Percentiles rank a stretch among this genome's conserved stretches.
Conservation (phyloP, 2,113 vertebrate species). For the Paracanthobrama guichenoti region DNA sequence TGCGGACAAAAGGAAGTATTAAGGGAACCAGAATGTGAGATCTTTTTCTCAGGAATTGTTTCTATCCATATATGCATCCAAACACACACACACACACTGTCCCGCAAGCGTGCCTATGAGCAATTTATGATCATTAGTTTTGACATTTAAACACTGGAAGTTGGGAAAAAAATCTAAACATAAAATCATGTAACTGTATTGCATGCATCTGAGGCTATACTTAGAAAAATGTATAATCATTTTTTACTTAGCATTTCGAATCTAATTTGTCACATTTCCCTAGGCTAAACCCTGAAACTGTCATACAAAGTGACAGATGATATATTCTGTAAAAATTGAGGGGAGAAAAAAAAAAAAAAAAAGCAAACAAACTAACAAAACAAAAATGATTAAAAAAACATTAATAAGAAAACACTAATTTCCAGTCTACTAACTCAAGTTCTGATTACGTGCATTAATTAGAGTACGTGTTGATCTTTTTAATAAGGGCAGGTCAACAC, state of each 20-base stretch:
- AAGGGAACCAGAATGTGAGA: neutral
- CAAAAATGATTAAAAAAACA: neutral
- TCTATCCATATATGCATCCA: neutral
- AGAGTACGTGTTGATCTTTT: neutral
- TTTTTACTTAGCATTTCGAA: conserved; percentile 1
- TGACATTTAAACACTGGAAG: conserved; percentile 12
- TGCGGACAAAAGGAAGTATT: neutral
- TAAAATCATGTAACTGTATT: neutral
- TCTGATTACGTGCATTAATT: neutral
- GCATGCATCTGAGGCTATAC: too few species aligned
- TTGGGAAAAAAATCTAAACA: neutral
- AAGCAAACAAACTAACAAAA: too few species aligned
- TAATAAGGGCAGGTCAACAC: neutral
- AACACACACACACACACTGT: neutral
- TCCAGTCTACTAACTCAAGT: neutral
- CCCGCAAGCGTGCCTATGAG: neutral
- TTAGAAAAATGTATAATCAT: neutral
- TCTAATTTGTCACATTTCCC: neutral
- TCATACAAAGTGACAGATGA: neutral
- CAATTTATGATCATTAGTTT: neutral
- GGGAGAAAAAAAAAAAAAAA: too few species aligned
- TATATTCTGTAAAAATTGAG: too few species aligned
- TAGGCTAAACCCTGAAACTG: neutral
- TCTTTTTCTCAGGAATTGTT: neutral
- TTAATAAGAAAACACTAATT: neutral